A percentile compares a stretch with the other conserved stretches of the same genome.
Evolutionary conservation across 2,113 vertebrate genomes (phyloP).

Genomic region (Ceyx margarethae): DNA sequence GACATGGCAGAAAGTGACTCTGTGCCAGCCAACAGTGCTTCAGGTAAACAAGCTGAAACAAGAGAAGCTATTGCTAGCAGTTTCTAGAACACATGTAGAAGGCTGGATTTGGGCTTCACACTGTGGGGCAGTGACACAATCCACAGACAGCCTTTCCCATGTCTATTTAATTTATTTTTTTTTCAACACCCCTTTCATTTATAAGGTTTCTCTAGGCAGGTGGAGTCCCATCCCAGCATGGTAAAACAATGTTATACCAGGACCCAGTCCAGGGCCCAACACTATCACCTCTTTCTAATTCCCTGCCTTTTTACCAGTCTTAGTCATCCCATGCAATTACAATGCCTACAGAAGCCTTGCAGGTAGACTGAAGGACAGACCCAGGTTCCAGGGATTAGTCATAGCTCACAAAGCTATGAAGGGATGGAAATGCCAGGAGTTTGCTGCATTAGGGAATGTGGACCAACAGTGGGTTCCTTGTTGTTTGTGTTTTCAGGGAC

Average conservation of each 20-base stretch:
- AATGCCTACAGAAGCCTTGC: background rate
- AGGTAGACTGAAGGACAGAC: background rate
- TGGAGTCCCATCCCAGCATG: background rate
- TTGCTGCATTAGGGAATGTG: background rate
- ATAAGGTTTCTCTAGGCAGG: background rate
- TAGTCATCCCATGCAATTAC: background rate
- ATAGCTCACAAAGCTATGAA: background rate
- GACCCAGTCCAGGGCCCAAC: background rate
- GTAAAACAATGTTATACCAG: background rate
- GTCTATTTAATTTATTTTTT: background rate
- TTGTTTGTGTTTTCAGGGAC: conserved; percentile 23
- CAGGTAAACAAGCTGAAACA: background rate
- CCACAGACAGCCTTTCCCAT: background rate
- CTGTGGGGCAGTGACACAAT: background rate
- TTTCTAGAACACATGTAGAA: background rate
- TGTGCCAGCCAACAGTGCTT: background rate
- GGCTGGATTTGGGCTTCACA: background rate
- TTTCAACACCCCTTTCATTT: background rate
- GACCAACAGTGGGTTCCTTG: background rate
- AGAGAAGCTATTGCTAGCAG: background rate
- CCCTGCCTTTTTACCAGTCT: background rate
- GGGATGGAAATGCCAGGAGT: background rate
- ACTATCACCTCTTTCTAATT: background rate
- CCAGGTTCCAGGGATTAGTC: background rate
- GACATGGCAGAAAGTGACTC: background rate